These are phyloP conservation scores for Halesus radiatus DNA, from an alignment of 1,140 invertebrate genomes.

Conservation along the genomic window DNA sequence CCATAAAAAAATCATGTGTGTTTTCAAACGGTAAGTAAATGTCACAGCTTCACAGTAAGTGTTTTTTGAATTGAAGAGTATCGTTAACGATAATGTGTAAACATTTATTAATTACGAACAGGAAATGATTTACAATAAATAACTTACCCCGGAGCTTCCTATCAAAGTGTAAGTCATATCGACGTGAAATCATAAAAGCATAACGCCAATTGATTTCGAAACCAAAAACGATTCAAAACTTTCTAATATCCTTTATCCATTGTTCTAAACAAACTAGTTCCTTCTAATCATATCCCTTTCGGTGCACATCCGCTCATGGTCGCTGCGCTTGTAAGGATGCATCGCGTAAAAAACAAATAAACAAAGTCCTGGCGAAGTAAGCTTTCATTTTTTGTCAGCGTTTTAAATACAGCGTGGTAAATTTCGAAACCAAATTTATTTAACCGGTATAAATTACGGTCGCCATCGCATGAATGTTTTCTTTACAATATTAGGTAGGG, in stretches of 20 bases:
- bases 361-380: constrained; percentile 1
- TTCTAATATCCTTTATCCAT: constrained; percentile 30
- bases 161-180: background rate
- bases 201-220: constrained; percentile 16
- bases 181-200: constrained; percentile 2
- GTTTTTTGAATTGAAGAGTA: constrained; percentile 5
- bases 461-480: background rate
- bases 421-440: constrained; percentile 29
- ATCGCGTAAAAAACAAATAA: constrained; percentile 1
- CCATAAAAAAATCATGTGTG: too few relatives aligned
- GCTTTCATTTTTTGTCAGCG: constrained; percentile 20
- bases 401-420: constrained; percentile 7
- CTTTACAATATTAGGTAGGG: background rate
- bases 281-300: constrained; percentile 11
- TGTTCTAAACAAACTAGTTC: constrained; percentile 25
- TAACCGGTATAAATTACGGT: constrained; percentile 32
- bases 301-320: background rate
- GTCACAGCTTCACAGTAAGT: background rate
- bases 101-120: background rate
- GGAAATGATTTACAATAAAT: background rate
- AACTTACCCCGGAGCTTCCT: too few relatives aligned
- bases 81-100: background rate
- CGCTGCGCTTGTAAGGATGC: background rate
- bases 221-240: background rate
- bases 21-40: background rate